A percentile compares a stretch with the other conserved stretches of the same genome.
phyloP scores from a whole-genome alignment of 1,140 invertebrate genomes.

The Panulirus ornatus region DNA sequence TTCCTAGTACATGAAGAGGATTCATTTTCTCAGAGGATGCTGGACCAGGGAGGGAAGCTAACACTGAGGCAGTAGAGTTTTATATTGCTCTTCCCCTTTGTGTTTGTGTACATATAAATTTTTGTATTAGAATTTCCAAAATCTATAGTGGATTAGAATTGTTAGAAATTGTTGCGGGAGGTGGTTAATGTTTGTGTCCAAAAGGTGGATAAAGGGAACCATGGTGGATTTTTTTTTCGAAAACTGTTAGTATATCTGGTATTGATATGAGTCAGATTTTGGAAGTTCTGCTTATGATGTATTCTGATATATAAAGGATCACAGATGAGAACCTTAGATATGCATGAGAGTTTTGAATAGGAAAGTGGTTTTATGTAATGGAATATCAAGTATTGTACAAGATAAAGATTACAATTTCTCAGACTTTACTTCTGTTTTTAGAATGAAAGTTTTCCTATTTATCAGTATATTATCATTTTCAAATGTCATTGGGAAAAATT shows the following conservation, averaged over 20 bases:
- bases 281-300: not conserved
- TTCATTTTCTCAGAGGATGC: slow-evolving; percentile 4
- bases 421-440: not conserved
- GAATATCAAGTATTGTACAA: not conserved
- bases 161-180: too few species aligned
- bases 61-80: slow-evolving; percentile 45
- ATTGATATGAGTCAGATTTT: too few species aligned
- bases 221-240: too few species aligned
- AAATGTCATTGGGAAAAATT: not conserved
- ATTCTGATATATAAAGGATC: slow-evolving; percentile 3
- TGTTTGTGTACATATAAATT: slow-evolving; percentile 5
- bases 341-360: slow-evolving; percentile 19
- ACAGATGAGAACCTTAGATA: slow-evolving; percentile 34
- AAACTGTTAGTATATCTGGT: too few species aligned
- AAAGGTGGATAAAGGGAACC: too few species aligned
- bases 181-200: too few species aligned
- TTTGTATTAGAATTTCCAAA: slow-evolving; percentile 13
- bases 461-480: not conserved
- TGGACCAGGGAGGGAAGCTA: slow-evolving; percentile 53
- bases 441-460: not conserved
- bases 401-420: not conserved
- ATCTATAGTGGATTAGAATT: too few species aligned
- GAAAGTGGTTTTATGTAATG: slow-evolving; percentile 31
- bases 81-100: not conserved
- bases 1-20: slow-evolving; percentile 15